Evolutionary conservation across 2,113 vertebrate species (phyloP).

Genomic region (Holacanthus passer): DNA sequence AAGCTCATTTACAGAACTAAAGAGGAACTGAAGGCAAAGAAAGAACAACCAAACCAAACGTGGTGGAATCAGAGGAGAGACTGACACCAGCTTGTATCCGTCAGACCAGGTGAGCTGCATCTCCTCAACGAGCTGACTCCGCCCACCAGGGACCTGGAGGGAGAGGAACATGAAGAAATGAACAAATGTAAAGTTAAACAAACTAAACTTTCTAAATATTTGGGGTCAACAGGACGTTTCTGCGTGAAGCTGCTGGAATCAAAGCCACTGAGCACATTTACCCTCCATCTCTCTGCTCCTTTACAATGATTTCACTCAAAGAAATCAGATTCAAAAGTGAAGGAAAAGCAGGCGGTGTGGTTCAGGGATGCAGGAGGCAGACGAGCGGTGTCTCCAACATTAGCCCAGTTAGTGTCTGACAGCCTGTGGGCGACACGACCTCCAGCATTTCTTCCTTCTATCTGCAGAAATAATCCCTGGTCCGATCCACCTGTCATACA

Average conservation of each 20-base stretch:
- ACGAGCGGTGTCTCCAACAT: conserved; percentile 42
- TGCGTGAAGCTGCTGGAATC: conserved; percentile 14
- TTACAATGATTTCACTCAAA: conserved; percentile 10
- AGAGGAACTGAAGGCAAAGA: no score
- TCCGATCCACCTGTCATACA: conserved; percentile 70
- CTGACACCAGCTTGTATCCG: no score
- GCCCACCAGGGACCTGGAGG: no score
- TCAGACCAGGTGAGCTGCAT: no score
- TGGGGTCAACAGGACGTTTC: conserved; percentile 6
- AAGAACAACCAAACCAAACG: no score
- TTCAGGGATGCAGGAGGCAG: conserved; percentile 9
- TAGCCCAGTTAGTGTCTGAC: conserved; percentile 48
- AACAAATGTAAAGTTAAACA: no score
- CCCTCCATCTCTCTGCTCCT: conserved; percentile 23
- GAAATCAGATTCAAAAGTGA: conserved; percentile 12
- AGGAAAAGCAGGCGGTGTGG: background rate
- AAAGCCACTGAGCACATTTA: conserved; percentile 31
- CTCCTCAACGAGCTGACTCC: no score
- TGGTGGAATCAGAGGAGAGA: no score
- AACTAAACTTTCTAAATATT: no score
- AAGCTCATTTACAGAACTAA: no score
- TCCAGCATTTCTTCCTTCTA: conserved; percentile 34
- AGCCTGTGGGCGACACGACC: conserved; percentile 43
- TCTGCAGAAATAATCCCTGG: conserved; percentile 72
- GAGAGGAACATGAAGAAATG: no score